Base-by-base conservation (phyloP, 2,888 invertebrate genomes). In the Saturnia japonica region DNA sequence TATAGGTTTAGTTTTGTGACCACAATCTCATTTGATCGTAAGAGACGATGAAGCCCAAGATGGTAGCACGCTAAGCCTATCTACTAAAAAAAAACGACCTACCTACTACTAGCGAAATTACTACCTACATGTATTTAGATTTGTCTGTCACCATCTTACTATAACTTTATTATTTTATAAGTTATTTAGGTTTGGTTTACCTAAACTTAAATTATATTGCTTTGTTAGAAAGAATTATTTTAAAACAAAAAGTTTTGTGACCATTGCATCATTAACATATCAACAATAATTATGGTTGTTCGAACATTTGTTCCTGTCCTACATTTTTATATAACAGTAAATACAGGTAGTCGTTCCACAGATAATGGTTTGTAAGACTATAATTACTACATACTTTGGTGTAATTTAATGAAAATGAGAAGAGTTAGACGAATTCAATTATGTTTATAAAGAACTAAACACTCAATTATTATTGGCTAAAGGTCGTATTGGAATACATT, bases 321-420 rank as follows among this genome's bases (percentile, higher is more conserved):
- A 54, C 11, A 22, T 54, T 22, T 54, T 54, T 11, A 81, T 77
- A 73, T 80, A 83, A 85, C 82, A 80, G 78, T 76, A 76, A 22
- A 45, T 45, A 45, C 43, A 19, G 43, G 34, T 70, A 72, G 68
- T 68, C 42, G 68, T 69, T 64, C 71, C 6, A 64, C 71, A 68
- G 68, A 70, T 72, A 64, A 64, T 16, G 28, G 62, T 19, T 34
- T 14, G 28, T 62, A 16, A 7, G 54, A 54, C 54, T 54, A 54
- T 54, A 54, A 54, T 54, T 54, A n/a, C 4, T 62, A 19, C 28
- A 25, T 34, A 62, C 19, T 62, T 62, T 62, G 19, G 62, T 34
- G 62, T 62, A 34, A 34, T 62, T 62, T 7, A 62, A 62, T 62
- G 28, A 28, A 62, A 62, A 34, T 62, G 28, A 62, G 14, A 34